Conservation (phyloP, 1,140 invertebrate genomes). For the Pseudomyrmex sp. region DNA sequence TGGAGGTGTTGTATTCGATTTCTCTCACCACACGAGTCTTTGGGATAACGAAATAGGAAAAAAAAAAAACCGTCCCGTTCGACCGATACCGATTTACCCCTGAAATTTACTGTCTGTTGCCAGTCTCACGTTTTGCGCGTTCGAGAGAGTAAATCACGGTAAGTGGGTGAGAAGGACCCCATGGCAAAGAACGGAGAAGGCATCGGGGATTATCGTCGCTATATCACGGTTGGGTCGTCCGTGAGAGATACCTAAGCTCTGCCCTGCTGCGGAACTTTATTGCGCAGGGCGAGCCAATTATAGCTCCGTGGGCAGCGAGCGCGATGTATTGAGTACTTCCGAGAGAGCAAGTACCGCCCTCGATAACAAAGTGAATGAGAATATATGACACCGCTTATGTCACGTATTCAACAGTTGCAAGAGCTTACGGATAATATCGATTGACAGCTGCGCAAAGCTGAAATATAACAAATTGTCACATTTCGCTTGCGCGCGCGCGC, state of each 20-base stretch:
- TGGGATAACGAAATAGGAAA: constrained; percentile 30
- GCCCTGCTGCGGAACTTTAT: constrained; percentile 75
- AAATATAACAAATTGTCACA: not conserved
- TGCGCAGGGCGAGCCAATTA: constrained; percentile 77
- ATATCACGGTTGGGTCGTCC: constrained; percentile 74
- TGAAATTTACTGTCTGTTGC: constrained; percentile 62
- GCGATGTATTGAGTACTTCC: constrained; percentile 76
- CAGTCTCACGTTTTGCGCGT: constrained; percentile 70
- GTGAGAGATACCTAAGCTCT: constrained; percentile 75
- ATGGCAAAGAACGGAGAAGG: constrained; percentile 61
- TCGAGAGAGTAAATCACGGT: constrained; percentile 75
- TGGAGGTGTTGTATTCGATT: not conserved
- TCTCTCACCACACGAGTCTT: not conserved
- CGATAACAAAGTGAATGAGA: constrained; percentile 61
- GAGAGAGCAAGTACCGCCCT: constrained; percentile 49
- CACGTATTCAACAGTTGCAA: constrained; percentile 37
- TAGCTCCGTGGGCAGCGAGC: constrained; percentile 71
- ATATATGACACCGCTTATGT: constrained; percentile 58
- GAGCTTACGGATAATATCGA: not conserved
- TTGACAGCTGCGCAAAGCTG: not conserved
- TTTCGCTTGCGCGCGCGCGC: not conserved
- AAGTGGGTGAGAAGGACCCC: constrained; percentile 77
- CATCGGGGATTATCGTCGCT: constrained; percentile 77
- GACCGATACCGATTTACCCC: constrained; percentile 42
- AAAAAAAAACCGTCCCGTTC: constrained; percentile 30